Evolutionary conservation across 2,113 vertebrate genomes (phyloP).

Genomic region (Ptychochromis oligacanthus): DNA sequence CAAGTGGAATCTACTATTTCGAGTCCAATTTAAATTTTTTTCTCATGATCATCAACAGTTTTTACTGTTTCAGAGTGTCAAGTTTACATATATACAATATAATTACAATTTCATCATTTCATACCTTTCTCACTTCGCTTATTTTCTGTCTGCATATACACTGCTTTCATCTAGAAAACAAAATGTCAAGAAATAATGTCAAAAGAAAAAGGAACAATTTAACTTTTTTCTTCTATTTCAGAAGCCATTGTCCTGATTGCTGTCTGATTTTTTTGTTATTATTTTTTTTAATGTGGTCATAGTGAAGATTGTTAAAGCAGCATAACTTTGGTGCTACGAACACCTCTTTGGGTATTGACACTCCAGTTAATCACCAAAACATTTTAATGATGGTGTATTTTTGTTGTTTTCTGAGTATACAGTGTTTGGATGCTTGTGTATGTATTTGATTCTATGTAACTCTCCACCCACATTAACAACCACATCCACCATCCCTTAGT

Average conservation of each 20-base stretch:
- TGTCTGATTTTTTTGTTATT: neutral
- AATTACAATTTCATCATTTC: neutral
- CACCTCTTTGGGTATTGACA: neutral
- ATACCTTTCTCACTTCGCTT: neutral
- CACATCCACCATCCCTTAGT: neutral
- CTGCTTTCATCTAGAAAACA: neutral
- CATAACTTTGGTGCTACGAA: neutral
- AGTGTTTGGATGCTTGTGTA: neutral
- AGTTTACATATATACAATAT: neutral
- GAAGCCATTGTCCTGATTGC: neutral
- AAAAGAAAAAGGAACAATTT: neutral
- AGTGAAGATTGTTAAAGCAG: neutral
- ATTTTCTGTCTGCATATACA: neutral
- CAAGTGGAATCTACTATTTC: neutral
- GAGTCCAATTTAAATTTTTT: neutral
- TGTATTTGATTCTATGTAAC: neutral
- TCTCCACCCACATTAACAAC: neutral
- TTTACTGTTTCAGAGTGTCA: neutral
- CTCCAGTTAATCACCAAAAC: neutral
- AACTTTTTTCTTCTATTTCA: neutral
- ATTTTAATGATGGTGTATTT: neutral
- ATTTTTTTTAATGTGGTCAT: too few relatives aligned
- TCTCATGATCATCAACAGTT: neutral
- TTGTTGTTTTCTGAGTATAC: neutral
- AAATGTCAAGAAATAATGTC: neutral